Evolutionary conservation across 1,140 invertebrate genomes (phyloP), one percentile per base, ranked within the genome.

Genomic region (Saccostrea glomerata): DNA sequence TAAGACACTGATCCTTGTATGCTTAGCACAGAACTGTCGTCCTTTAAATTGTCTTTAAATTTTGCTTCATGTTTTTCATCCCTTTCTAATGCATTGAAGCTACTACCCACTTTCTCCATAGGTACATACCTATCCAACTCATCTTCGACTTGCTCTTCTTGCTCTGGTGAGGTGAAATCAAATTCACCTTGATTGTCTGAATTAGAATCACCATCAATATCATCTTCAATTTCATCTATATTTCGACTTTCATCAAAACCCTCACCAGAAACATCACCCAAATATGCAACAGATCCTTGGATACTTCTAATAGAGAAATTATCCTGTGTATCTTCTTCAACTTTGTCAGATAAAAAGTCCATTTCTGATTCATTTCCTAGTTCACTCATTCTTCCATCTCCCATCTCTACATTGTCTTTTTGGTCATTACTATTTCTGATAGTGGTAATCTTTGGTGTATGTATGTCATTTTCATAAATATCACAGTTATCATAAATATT

Each of bases 401-500:
- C 4, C 23, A 17, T 0, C 7, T 73, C 70, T 30, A 73, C 12
- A 36, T 15, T 36, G 1, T 12, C 70, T 77, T 77, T 36, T 15
- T 77, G 25, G 6, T 63, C 17, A 13, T 77, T 13, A 77, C 12
- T 77, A 36, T 25, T 11, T 30, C 30, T 25, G 15, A 15, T 15
- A 5, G 11, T 36, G 3, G 13, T 77, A 3, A 77, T 77, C 25
- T 12, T 77, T 11, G 70, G 23, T 77, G 30, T 7, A 30, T 77
- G 13, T 63, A n/a, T 6, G 23, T 77, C 12, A 5, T 40, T 77
- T 25, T 77, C 30, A 12, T 77, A 77, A 30, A 30, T 36, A 77
- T 77, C 70, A 77, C 70, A 77, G 25, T 25, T 36, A 30, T 77
- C 70, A 77, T 77, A 77, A 36, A 77, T 77, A 30, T 77, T 25